Conservation (phyloP, 2,797 vertebrate genomes). For the Rhinatrema bivittatum region DNA sequence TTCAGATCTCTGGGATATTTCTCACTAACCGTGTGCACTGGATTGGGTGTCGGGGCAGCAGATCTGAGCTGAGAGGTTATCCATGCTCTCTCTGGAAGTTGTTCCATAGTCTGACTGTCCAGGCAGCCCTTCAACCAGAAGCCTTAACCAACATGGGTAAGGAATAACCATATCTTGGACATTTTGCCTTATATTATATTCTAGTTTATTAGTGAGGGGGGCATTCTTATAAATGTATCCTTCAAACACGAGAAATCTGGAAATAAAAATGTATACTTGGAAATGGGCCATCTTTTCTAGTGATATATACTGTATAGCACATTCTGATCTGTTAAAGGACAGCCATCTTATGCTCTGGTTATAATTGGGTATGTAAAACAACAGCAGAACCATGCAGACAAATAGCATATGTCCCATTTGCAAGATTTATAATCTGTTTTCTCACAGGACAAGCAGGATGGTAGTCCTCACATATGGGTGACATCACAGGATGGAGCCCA, state of each 20-base stretch:
- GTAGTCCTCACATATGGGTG: too few relatives aligned
- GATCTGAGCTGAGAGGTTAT: slow-evolving; percentile 75
- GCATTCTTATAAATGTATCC: too few relatives aligned
- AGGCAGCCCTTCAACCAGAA: slow-evolving; percentile 58
- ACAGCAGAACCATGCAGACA: too few relatives aligned
- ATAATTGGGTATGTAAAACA: too few relatives aligned
- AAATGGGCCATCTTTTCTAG: too few relatives aligned
- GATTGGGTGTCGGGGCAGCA: slow-evolving; percentile 88
- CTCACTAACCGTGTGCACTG: slow-evolving; percentile 68
- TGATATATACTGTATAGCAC: accelerated
- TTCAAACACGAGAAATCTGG: not conserved
- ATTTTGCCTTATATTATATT: too few relatives aligned
- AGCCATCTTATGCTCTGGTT: too few relatives aligned
- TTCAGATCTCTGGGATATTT: slow-evolving; percentile 86
- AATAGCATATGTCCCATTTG: too few relatives aligned
- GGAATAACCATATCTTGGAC: accelerated
- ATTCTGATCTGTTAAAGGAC: not conserved
- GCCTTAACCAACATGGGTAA: slow-evolving; percentile 74
- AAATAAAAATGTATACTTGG: not conserved
- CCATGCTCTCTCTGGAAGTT: slow-evolving; percentile 88
- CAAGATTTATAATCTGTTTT: too few relatives aligned
- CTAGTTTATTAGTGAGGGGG: too few relatives aligned
- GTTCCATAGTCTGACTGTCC: slow-evolving; percentile 80
- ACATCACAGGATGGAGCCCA: too few relatives aligned
- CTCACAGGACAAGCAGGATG: too few relatives aligned